A percentile compares a stretch with the other conserved stretches of the same genome.
Conservation (phyloP, 2,888 invertebrate genomes). For the Kryphioiulus occultus region DNA sequence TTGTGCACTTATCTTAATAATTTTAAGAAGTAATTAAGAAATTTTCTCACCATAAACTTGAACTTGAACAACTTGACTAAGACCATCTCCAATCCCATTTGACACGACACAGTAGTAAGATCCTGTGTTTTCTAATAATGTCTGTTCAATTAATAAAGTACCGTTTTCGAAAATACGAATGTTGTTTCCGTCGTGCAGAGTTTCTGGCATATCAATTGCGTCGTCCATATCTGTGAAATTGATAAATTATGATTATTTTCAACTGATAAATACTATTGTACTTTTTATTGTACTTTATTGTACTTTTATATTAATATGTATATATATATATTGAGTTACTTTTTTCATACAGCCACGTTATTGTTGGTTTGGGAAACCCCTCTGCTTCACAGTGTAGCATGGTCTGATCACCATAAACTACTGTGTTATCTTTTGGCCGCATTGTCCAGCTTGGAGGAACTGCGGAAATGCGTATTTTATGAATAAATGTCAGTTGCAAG, state of each 20-base stretch:
- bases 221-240: neutral
- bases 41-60: conserved; percentile 61
- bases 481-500: too few species aligned
- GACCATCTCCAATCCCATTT: conserved; percentile 61
- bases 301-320: too few species aligned
- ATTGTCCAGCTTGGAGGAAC: conserved; percentile 53
- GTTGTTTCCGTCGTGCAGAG: neutral
- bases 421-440: conserved; percentile 44
- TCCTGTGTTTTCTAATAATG: too few species aligned
- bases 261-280: too few species aligned
- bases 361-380: conserved; percentile 50
- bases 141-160: conserved; percentile 33
- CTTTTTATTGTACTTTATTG: too few species aligned
- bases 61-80: conserved; percentile 62
- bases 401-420: conserved; percentile 47
- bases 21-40: too few species aligned
- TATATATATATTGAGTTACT: neutral
- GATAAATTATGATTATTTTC: too few species aligned
- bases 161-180: conserved; percentile 35
- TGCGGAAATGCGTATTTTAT: neutral
- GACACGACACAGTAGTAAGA: conserved; percentile 63
- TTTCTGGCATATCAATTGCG: neutral
- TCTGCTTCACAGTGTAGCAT: conserved; percentile 51
- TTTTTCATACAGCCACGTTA: conserved; percentile 51
- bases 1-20: too few species aligned